Percentiles rank a stretch among this genome's conserved stretches.
phyloP scores from a whole-genome alignment of 2,888 invertebrate species.

The Hirtodrosophila duncani region DNA sequence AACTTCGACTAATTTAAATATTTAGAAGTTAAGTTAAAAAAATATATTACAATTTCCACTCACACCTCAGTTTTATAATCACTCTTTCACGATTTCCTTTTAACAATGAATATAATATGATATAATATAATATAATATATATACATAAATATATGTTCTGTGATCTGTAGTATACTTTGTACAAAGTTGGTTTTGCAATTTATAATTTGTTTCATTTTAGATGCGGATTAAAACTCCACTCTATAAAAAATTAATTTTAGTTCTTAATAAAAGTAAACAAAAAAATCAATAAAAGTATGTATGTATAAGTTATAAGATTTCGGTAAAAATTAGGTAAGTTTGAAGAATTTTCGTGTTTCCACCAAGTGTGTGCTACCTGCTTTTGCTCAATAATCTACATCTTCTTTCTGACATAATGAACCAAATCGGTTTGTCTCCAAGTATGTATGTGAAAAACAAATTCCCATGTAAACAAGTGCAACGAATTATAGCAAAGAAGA shows the following conservation, averaged over 20 bases:
- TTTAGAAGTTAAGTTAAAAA: constrained; percentile 28
- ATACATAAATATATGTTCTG: constrained; percentile 75
- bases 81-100: constrained; percentile 13
- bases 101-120: no score
- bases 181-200: constrained; percentile 74
- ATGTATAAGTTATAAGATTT: constrained; percentile 22
- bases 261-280: constrained; percentile 10
- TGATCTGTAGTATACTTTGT: constrained; percentile 79
- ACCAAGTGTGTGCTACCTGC: no score
- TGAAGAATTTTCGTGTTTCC: no score
- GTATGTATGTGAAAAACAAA: constrained; percentile 47
- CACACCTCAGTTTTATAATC: constrained; percentile 28
- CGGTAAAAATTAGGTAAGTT: no score
- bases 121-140: constrained; percentile 19
- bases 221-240: no score
- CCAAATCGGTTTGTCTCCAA: no score
- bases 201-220: no score
- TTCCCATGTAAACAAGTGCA: constrained; percentile 71
- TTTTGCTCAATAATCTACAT: no score
- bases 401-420: no score
- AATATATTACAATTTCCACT: constrained; percentile 35
- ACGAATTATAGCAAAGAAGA: constrained; percentile 42
- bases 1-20: constrained; percentile 63
- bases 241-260: constrained; percentile 10
- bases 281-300: constrained; percentile 14